A percentile compares a stretch with the other conserved stretches of the same genome.
These are phyloP conservation scores for Palythoa grandiflora DNA, from an alignment of 92 coral and sea anemone species.

Conservation along the genomic window DNA sequence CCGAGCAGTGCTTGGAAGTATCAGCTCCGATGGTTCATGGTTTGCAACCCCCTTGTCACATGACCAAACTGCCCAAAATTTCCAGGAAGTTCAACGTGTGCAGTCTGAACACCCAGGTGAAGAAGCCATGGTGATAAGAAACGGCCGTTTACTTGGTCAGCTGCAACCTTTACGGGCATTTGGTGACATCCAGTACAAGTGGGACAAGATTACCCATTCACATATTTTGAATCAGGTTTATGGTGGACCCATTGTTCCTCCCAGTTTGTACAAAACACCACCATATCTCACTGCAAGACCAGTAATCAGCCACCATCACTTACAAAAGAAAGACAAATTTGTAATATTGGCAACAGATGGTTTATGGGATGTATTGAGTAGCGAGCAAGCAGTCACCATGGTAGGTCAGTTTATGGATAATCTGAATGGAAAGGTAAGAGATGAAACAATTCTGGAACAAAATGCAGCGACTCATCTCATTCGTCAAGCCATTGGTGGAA, in stretches of 20 bases:
- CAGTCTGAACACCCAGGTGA: constrained; percentile 93
- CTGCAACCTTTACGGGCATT: constrained; percentile 95
- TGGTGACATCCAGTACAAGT: constrained; percentile 98
- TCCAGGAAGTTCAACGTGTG: constrained; percentile 76
- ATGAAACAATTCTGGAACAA: constrained; percentile 50
- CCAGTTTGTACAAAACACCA: constrained; percentile 87
- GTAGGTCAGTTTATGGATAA: constrained; percentile 87
- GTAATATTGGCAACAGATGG: constrained; percentile 98
- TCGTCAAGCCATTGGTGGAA: constrained; percentile 96
- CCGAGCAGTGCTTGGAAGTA: constrained; percentile 95
- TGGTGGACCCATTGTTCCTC: constrained; percentile 95
- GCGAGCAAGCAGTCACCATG: constrained; percentile 85
- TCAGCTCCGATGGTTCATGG: constrained; percentile 83
- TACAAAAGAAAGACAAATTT: constrained; percentile 83
- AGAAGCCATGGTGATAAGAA: constrained; percentile 80
- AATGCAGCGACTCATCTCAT: constrained; percentile 96
- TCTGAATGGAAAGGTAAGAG: constrained; percentile 37
- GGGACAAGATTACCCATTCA: constrained; percentile 93
- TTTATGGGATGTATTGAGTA: constrained; percentile 91
- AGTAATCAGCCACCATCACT: constrained; percentile 79
- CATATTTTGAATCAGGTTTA: constrained; percentile 91
- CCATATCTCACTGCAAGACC: constrained; percentile 99
- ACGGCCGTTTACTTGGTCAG: constrained; percentile 92
- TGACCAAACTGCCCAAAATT: constrained; percentile 89
- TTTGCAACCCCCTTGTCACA: constrained; percentile 81